A percentile compares a stretch with the other conserved stretches of the same genome.
phyloP scores from a whole-genome alignment of 2,888 invertebrate species.

The Gisinianus flammeolus region DNA sequence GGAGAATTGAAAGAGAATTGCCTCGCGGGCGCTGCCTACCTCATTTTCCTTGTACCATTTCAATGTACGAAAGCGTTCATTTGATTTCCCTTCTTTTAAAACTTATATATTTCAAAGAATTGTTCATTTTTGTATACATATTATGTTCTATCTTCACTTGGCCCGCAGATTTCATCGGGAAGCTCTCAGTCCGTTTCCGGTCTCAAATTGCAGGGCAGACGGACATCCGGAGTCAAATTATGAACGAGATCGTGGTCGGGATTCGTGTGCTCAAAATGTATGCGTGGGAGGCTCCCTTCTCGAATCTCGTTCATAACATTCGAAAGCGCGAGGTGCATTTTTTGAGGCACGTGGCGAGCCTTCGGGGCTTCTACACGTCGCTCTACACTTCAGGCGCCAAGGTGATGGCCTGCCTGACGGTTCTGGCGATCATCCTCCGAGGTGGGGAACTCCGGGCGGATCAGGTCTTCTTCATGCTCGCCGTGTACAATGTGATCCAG shows the following conservation, averaged over 20 bases:
- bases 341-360: constrained; percentile 69
- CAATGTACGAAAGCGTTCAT: constrained; percentile 69
- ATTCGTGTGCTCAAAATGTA: constrained; percentile 84
- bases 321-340: constrained; percentile 67
- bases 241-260: constrained; percentile 93
- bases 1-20: constrained; percentile 73
- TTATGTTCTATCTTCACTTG: too few relatives aligned
- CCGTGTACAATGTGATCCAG: too few relatives aligned
- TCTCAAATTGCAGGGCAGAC: constrained; percentile 82
- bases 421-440: constrained; percentile 72
- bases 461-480: too few relatives aligned
- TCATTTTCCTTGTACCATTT: constrained; percentile 80
- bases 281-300: constrained; percentile 64
- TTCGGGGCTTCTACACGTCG: constrained; percentile 71
- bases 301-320: constrained; percentile 13
- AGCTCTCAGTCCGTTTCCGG: constrained; percentile 66
- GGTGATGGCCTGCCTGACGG: constrained; percentile 79
- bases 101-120: background rate
- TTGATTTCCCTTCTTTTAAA: background rate
- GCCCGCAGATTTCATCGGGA: constrained; percentile 63
- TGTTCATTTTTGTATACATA: background rate
- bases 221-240: constrained; percentile 89
- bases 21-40: constrained; percentile 77
- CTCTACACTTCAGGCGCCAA: constrained; percentile 77
- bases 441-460: constrained; percentile 71